Evolutionary conservation across 1,140 invertebrate species (phyloP), one percentile per base, ranked within the genome.

Genomic region (Bradysia coprophila): DNA sequence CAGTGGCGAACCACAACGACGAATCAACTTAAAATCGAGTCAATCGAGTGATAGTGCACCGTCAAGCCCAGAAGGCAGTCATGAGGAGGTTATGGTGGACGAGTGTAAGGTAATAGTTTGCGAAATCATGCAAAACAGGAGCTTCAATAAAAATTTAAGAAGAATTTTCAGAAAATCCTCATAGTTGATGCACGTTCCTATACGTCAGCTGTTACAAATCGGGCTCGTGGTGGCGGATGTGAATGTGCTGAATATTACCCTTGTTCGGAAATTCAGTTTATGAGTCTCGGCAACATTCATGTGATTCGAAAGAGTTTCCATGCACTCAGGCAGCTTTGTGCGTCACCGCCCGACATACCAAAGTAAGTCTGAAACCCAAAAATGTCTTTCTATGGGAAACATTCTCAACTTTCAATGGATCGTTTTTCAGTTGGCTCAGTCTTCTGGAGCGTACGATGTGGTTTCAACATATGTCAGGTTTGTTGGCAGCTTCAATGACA

Each of bases 281-380:
- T 97, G 91, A 86, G 85, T 62, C 65, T 98, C 57, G 84, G 90
- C 39, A 98, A 98, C 63, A 97, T 98, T 47, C 93, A 97, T 64
- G 78, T 83, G 40, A 87, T 97, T 52, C 69, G 93, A 23, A 88
- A 87, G 50, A 83, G 80, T 56, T 87, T 86, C 59, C 78, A 83
- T 42, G 73, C 78, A 21, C 65, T 87, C 21, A 61, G 83, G 38
- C 72, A 75, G 40, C 62, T 94, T 1, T 85, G 83, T 48, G 75
- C 79, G 22, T 72, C 79, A 37, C 69, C 77, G 10, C 64, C 75
- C 1, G 83, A 89, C 57, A 76, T 81, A 57, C 68, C 73, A 42
- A 87, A 83, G 83, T 83, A 63, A 70, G 62, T 61, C n/a, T n/a
- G 18, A 32, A n/a, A n/a, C n/a, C n/a, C n/a, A n/a, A n/a, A n/a